Evolutionary conservation across 1,140 invertebrate genomes (phyloP), one percentile per base, ranked within the genome.

Genomic region (Ctenoplectra terminalis): DNA sequence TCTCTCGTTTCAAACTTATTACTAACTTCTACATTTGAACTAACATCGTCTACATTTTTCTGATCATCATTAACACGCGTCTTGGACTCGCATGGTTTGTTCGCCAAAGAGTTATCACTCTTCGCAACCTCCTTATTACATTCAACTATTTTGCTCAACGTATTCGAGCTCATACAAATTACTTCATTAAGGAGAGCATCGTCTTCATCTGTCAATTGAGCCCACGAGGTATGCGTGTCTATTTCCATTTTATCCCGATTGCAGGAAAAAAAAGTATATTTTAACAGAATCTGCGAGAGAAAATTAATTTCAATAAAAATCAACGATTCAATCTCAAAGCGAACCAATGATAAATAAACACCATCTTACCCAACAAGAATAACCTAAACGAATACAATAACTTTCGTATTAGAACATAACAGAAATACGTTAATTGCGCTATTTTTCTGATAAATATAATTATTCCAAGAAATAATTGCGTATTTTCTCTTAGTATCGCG

Each of bases 121-220:
- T 23, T 50, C 15, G 2, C 1, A 4, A 1, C 46, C 11, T 75
- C 29, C 2, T 72, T 86, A 17, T 54, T 70, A 7, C 26, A 15
- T 13, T 64, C 8, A 20, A 75, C 11, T 56, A 40, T 74, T 82
- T 82, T 85, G 63, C 64, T 67, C 34, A 82, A 63, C 61, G 86
- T 58, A 20, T 67, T 37, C 9, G 63, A 75, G 20, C 67, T 82
- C 61, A 84, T 82, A 29, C 83, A 89, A 52, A 92, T 83, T 7
- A 86, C 87, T 73, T 90, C 89, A 26, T 92, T 84, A 13, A 91
- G 60, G 11, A 92, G 73, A 13, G 86, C 87, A 80, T 91, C 90
- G 1, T 91, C 90, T 58, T 91, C 90, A 20, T 87, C 72, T 15
- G 71, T 34, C 11, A 88, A 17, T n/a, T 87, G 40, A 4, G 50